Base-by-base conservation (phyloP, 2,797 vertebrate genomes). In the Xenentodon cancila region DNA sequence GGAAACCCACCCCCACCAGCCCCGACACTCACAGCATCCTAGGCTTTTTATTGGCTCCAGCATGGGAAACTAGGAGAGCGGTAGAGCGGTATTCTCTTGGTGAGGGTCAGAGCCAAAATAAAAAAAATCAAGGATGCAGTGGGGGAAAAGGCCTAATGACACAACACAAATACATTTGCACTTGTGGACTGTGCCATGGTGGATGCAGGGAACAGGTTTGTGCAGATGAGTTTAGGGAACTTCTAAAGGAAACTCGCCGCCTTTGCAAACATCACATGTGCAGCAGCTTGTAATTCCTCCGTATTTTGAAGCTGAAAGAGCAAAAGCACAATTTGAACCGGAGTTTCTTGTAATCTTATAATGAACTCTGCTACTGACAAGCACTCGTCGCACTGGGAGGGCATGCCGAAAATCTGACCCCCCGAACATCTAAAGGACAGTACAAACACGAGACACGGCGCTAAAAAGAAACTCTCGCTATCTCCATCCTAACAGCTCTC, bases 31-130 rank as follows among this genome's bases (percentile, higher is more conserved):
- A 61, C 22, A 63, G 63, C 50, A 60, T 60, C 67, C 52, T 71
- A 67, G 71, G 53, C 68, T 87, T 82, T 91, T 91, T 88, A 89
- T 88, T 88, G 86, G 83, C 85, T 81, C 84, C 87, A 91, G 89
- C 89, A 88, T 79, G 72, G 75, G 73, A 53, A 56, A 79, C 79
- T 84, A 68, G 79, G 78, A 83, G 61, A 62, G 71, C 59, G 53
- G 67, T 75, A 73, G 71, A 88, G 80, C 47, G 57, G 53, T 79
- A 76, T 78, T 80, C 65, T 84, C 59, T 80, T 37, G 71, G 46
- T 64, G 66, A 86, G 69, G 46, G 64, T 55, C 25, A 44, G 56
- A 79, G 73, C 25, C 69, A 77, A 86, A 80, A 85, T 78, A 79
- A 84, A 80, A 84, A 84, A 91, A 76, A 82, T 67, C 73, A 72